Evolutionary conservation across 2,888 invertebrate species (phyloP).

Genomic region (Macrosoma leucophasiata): DNA sequence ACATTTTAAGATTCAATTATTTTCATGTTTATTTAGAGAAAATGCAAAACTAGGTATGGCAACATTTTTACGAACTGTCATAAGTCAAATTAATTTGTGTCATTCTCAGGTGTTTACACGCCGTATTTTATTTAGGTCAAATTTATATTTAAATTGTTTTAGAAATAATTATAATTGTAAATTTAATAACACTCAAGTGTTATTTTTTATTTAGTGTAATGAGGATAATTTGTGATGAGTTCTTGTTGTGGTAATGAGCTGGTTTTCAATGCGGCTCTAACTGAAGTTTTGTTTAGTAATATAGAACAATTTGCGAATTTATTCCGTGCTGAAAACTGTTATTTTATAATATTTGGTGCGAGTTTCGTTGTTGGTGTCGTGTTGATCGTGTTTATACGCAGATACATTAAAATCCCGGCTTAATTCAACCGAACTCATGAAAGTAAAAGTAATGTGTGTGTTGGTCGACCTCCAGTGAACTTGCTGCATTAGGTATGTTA

Average conservation of each 20-base stretch:
- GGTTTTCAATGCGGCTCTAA: constrained; percentile 54
- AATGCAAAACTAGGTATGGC: too few relatives aligned
- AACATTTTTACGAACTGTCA: constrained; percentile 25
- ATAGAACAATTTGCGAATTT: constrained; percentile 47
- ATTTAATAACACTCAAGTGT: constrained; percentile 23
- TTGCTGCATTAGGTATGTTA: constrained; percentile 38
- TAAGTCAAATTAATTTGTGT: constrained; percentile 31
- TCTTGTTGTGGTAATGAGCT: constrained; percentile 67
- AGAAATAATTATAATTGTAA: constrained; percentile 25
- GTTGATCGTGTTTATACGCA: constrained; percentile 33
- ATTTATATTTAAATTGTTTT: constrained; percentile 35
- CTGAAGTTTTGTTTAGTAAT: constrained; percentile 56
- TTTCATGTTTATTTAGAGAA: too few relatives aligned
- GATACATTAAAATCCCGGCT: constrained; percentile 11
- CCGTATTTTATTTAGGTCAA: constrained; percentile 49
- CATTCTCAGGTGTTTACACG: constrained; percentile 59
- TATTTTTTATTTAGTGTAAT: constrained; percentile 25
- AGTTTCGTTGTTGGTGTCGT: constrained; percentile 37
- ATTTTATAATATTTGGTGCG: constrained; percentile 34
- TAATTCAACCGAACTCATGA: constrained; percentile 23
- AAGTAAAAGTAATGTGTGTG: constrained; percentile 40
- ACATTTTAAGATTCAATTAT: too few relatives aligned
- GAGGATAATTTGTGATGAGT: constrained; percentile 55
- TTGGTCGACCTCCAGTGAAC: constrained; percentile 34
- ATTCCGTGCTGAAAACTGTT: constrained; percentile 39